These are phyloP conservation scores for Tylochromis polylepis DNA, from an alignment of 2,113 vertebrate species.

Conservation along the genomic window DNA sequence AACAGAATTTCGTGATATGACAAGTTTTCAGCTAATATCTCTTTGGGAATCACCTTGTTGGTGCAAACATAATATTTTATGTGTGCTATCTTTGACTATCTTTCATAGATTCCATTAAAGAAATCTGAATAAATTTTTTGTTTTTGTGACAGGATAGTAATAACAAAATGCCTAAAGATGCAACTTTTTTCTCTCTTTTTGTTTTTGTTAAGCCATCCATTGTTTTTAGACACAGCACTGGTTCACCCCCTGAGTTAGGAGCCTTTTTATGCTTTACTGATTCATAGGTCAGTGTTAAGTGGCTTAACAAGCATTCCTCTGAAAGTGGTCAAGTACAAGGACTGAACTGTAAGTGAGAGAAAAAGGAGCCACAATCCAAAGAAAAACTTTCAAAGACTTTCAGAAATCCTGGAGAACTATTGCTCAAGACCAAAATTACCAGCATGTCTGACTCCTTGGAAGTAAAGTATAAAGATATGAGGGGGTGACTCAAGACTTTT, in stretches of 20 bases:
- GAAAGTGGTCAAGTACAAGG: not conserved
- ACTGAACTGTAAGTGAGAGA: not conserved
- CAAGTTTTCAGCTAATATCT: not conserved
- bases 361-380: not conserved
- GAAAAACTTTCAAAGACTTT: not conserved
- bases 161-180: not conserved
- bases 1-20: accelerated
- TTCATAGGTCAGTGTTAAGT: not conserved
- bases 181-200: accelerated
- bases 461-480: not conserved
- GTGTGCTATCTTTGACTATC: not conserved
- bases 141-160: not conserved
- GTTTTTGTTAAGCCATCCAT: not conserved
- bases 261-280: not conserved
- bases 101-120: not conserved
- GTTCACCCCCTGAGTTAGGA: not conserved
- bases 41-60: not conserved
- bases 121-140: not conserved
- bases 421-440: not conserved
- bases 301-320: not conserved
- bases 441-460: not conserved
- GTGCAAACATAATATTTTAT: not conserved
- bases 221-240: not conserved
- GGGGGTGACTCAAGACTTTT: no score
- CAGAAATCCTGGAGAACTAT: not conserved